Evolutionary conservation across 2,113 vertebrate species (phyloP).

Genomic region (Lanius collurio): DNA sequence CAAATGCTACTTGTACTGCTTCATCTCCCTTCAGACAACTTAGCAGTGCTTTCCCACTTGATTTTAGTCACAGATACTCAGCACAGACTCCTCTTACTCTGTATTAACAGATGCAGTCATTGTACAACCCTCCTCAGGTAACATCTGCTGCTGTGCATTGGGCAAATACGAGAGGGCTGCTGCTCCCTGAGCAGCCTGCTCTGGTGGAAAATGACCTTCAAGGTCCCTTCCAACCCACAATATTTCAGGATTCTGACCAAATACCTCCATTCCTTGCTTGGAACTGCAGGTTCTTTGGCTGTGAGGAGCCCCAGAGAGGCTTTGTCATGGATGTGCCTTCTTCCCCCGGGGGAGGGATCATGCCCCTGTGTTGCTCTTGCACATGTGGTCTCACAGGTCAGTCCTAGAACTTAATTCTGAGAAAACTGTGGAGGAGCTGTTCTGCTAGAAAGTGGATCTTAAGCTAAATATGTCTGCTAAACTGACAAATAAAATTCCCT

Average conservation of each 20-base stretch:
- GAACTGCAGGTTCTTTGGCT: neutral
- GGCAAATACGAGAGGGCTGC: neutral
- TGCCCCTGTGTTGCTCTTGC: fast-evolving
- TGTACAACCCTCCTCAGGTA: neutral
- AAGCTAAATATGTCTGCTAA: neutral
- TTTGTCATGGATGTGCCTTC: neutral
- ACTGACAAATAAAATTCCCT: neutral
- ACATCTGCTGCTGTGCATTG: neutral
- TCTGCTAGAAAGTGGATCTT: neutral
- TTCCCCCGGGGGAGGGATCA: neutral
- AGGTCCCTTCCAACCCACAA: neutral
- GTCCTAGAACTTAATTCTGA: neutral
- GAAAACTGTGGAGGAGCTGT: neutral
- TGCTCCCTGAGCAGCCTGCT: neutral
- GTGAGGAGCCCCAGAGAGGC: neutral
- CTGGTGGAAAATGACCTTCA: neutral
- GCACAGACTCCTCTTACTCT: neutral
- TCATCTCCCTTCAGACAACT: neutral
- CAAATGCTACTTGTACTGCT: neutral
- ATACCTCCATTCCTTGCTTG: neutral
- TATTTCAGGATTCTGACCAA: neutral
- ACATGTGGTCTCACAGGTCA: neutral
- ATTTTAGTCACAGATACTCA: neutral
- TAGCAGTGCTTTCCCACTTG: neutral
- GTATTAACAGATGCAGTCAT: neutral